These are phyloP conservation scores for Apolygus lucorum DNA, from an alignment of 1,140 invertebrate genomes.

Conservation along the genomic window DNA sequence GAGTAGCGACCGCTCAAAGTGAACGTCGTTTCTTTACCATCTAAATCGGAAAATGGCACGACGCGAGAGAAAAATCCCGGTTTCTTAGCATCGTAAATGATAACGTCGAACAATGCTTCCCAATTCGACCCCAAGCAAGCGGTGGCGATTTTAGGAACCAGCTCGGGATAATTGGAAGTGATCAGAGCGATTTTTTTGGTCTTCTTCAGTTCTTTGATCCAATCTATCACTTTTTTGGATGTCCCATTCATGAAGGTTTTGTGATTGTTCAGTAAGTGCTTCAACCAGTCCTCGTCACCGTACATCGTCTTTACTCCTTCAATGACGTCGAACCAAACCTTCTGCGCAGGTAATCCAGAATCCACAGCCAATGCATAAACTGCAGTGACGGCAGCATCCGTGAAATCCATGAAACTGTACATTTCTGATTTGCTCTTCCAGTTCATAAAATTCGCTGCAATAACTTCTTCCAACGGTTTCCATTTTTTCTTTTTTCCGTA, in stretches of 20 bases:
- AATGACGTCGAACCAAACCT: conserved; percentile 57
- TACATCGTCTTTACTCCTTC: conserved; percentile 54
- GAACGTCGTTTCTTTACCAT: conserved; percentile 38
- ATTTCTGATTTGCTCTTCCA: conserved; percentile 49
- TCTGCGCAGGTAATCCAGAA: conserved; percentile 46
- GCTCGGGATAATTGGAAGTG: conserved; percentile 64
- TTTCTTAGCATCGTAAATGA: conserved; percentile 62
- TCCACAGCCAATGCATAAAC: conserved; percentile 62
- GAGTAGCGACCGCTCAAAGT: not conserved
- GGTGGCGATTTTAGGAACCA: conserved; percentile 53
- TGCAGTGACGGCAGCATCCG: conserved; percentile 57
- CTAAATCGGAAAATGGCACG: conserved; percentile 49
- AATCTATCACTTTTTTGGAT: conserved; percentile 52
- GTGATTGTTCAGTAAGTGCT: too few relatives aligned
- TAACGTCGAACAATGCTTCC: conserved; percentile 60
- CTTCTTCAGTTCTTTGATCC: conserved; percentile 48
- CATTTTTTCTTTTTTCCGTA: conserved; percentile 54
- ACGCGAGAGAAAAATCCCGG: conserved; percentile 60
- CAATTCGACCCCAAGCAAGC: conserved; percentile 58
- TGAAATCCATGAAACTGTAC: conserved; percentile 61
- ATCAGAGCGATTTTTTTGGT: conserved; percentile 56
- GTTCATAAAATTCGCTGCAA: conserved; percentile 35
- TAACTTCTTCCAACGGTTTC: conserved; percentile 31
- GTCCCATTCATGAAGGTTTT: too few relatives aligned
- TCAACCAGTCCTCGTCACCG: conserved; percentile 38